Base-by-base conservation (phyloP, 2,113 vertebrate genomes). In the Sapajus apella region DNA sequence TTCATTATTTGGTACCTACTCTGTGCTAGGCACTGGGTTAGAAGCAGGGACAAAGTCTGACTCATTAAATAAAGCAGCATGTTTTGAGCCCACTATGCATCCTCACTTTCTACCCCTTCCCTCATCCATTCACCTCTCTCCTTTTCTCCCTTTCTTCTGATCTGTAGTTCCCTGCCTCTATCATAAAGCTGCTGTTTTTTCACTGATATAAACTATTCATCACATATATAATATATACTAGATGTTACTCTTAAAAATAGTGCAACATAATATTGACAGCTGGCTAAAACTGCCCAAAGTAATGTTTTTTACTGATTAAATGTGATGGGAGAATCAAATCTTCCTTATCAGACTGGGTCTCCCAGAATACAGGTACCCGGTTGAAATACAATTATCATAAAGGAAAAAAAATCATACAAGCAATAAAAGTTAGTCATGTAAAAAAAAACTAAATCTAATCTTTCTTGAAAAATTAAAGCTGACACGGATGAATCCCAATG, bases 211-310 rank as follows among this genome's bases (percentile, higher is more conserved):
- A 85, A 40, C 18, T 76, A 47, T 70, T 40, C 20, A 27, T 84
- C 50, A 58, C 21, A 27, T 70, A 77, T 77, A 18, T 27, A 77
- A 4, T 58, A 84, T 70, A 81, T 37, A 58, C 25, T 79, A 55
- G 45, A 45, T 82, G 30, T 30, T 80, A 50, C 37, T 91, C 81
- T 91, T 86, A 91, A 23, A 37, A 50, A 32, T 58, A 70, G 23
- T 55, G 73, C 43, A 73, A 91, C 83, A 88, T 92, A 92, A 87
- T 68, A 68, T 76, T 88, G 90, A 82, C 56, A 76, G 30, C 68
- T 35, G 84, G 47, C 66, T 87, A 35, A 75, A 89, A 52, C 86
- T 75, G 8, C 20, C 27, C 84, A 37, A 43, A 47, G 68, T 76
- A 37, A 77, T 20, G 0, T 47, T 68, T 70, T 58, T 50, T 58